Evolutionary conservation across 2,113 vertebrate genomes (phyloP).

Genomic region (Oncorhynchus keta): DNA sequence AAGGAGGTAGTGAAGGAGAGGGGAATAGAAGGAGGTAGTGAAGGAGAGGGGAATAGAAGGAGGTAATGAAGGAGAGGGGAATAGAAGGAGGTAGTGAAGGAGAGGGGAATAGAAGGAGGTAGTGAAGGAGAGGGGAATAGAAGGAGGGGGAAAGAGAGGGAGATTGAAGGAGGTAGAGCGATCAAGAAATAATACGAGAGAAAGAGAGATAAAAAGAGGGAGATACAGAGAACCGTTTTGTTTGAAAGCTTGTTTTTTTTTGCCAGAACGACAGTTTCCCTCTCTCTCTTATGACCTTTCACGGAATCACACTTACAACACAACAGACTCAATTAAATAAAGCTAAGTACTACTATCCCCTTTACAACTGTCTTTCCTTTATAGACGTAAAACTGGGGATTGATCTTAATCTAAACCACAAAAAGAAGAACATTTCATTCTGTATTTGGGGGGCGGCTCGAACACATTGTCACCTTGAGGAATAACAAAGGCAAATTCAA

Average conservation of each 20-base stretch:
- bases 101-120: neutral
- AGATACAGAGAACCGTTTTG: neutral
- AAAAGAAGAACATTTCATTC: conserved; percentile 58
- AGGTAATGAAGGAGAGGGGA: neutral
- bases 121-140: neutral
- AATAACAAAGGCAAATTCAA: conserved; percentile 54
- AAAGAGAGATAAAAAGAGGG: neutral
- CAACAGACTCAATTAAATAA: conserved; percentile 45
- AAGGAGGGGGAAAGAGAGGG: neutral
- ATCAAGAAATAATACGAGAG: conserved; percentile 5
- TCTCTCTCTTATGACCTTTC: conserved; percentile 24
- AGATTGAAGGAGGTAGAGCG: conserved; percentile 1
- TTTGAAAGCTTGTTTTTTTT: too few species aligned
- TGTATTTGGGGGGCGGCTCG: conserved; percentile 62
- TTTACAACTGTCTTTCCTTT: conserved; percentile 26
- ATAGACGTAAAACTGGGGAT: conserved; percentile 37
- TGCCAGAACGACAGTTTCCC: neutral
- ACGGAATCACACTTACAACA: conserved; percentile 12
- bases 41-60: neutral
- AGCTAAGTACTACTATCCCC: conserved; percentile 26
- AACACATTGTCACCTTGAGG: conserved; percentile 66
- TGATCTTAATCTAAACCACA: conserved; percentile 62
- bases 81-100: too few species aligned
- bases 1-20: too few species aligned
- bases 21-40: neutral